Conservation (phyloP, 2,888 invertebrate species). For the Phrixothrix hirtus region DNA sequence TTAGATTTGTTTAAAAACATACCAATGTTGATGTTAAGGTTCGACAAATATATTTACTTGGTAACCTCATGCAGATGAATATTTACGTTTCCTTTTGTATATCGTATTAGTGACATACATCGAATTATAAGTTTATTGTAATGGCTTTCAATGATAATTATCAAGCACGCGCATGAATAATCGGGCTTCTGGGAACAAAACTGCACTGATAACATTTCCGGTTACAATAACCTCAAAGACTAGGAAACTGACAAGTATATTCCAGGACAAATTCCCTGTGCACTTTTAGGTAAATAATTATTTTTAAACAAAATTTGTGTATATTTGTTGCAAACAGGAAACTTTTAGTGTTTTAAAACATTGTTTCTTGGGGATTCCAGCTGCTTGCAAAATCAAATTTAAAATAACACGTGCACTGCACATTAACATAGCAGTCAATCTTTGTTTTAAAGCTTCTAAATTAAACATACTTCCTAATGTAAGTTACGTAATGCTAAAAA, state of each 20-base stretch:
- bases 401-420: neutral
- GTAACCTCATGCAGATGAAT: no score
- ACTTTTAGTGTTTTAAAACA: no score
- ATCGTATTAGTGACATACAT: no score
- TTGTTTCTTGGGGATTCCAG: no score
- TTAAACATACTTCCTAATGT: neutral
- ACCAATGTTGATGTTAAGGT: neutral
- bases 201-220: constrained; percentile 53
- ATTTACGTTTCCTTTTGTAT: no score
- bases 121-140: no score
- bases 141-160: constrained; percentile 20
- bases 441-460: neutral
- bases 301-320: no score
- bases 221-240: constrained; percentile 53
- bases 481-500: neutral
- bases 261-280: neutral
- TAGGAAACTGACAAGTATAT: constrained; percentile 30
- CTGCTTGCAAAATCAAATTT: neutral
- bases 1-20: neutral
- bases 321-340: no score
- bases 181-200: constrained; percentile 50
- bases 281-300: neutral
- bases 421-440: neutral
- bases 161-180: constrained; percentile 42
- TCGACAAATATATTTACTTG: neutral